Evolutionary conservation across 2,113 vertebrate species (phyloP).

Genomic region (Brienomyrus brachyistius): DNA sequence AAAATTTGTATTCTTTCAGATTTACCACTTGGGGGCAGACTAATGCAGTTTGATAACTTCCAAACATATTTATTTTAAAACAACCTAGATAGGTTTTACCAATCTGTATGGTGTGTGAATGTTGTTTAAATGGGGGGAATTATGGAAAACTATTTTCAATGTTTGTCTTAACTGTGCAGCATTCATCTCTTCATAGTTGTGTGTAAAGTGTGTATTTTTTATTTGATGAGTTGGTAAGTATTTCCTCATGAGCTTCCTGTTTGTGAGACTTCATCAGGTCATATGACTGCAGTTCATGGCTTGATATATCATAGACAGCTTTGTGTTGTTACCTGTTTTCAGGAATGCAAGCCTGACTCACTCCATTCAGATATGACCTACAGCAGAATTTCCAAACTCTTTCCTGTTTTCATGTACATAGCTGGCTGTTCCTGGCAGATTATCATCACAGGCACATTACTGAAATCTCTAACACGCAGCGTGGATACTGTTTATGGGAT

Average conservation of each 20-base stretch:
- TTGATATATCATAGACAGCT: not conserved
- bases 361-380: not conserved
- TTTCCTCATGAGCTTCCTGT: not conserved
- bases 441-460: not conserved
- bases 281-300: not conserved
- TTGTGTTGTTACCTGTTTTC: not conserved
- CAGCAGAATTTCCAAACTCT: not conserved
- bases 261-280: not conserved
- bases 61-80: not conserved
- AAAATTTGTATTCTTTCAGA: not conserved
- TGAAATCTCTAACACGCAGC: not conserved
- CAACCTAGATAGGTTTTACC: not conserved
- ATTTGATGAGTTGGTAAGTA: not conserved
- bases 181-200: not conserved
- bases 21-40: not conserved
- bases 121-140: not conserved
- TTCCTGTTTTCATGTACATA: not conserved
- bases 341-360: conserved; percentile 4
- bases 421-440: not conserved
- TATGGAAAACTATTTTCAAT: not conserved
- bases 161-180: not conserved
- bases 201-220: not conserved
- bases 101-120: not conserved
- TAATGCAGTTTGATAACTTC: not conserved
- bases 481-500: not conserved